These are phyloP conservation scores for Sarotherodon lohbergeri DNA, from an alignment of 2,113 vertebrate species.

Conservation along the genomic window DNA sequence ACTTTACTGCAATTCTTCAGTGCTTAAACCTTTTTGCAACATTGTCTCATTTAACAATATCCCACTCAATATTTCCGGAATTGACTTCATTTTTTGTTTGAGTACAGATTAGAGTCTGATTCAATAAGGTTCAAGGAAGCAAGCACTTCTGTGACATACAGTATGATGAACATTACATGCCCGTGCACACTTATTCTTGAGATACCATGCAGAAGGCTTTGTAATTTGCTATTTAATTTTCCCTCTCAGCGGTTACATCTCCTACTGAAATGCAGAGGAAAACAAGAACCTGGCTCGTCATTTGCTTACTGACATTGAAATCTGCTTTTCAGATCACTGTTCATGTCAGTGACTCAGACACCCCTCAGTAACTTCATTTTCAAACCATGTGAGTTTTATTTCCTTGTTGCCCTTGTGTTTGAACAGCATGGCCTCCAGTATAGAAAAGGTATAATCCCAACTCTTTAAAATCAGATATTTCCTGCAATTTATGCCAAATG, in stretches of 20 bases:
- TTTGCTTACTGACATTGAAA: conserved; percentile 63
- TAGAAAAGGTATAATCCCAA: background rate
- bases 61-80: background rate
- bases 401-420: conserved; percentile 61
- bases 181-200: background rate
- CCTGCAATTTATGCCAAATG: conserved; percentile 8
- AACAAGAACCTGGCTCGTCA: conserved; percentile 23
- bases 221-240: conserved; percentile 58
- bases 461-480: background rate
- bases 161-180: conserved; percentile 3
- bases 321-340: conserved; percentile 53
- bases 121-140: conserved; percentile 18
- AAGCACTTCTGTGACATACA: conserved; percentile 4
- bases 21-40: background rate
- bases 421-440: conserved; percentile 54
- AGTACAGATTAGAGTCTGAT: background rate
- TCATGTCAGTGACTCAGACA: conserved; percentile 40
- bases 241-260: conserved; percentile 52
- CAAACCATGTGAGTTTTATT: conserved; percentile 58
- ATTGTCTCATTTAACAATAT: background rate
- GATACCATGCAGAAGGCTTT: conserved; percentile 1
- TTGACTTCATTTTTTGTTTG: background rate
- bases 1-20: background rate
- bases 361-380: conserved; percentile 43
- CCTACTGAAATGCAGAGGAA: conserved; percentile 8